Base-by-base conservation (phyloP, 2,888 invertebrate genomes). In the Eupithecia vulgata region DNA sequence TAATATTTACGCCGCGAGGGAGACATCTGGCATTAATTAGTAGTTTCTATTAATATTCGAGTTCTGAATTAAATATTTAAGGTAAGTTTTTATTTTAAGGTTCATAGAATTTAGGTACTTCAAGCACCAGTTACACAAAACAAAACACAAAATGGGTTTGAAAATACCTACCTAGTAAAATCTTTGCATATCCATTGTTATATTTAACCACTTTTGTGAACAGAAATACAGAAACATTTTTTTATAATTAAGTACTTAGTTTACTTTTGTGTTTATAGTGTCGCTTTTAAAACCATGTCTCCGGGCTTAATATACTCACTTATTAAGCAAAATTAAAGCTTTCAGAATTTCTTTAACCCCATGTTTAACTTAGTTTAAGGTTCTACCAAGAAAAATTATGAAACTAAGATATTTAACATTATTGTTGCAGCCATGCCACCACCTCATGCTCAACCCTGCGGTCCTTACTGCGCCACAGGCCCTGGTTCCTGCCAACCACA, bases 361-460 rank as follows among this genome's bases (percentile, higher is more conserved):
- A n/a, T 48, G 3, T 48, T 48, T 21, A 48, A 48, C 48, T n/a
- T 8, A 48, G 48, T 17, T 45, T 45, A 6, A 45, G 45, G 17
- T 1, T 45, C 17, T 17, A 6, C 45, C 17, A 17, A 7, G 5
- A 17, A 30, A 30, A 30, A 30, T 4, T 30, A 30, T 15, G n/a
- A 64, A 35, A 64, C 17, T 17, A 64, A 64, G 17, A 1, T 37
- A 37, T 35, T 8, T 5, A 13, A 17, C 21, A 21, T 65, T 65
- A 1, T 71, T 67, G 72, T 75, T 72, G 8, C 83, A 91, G 90
- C 67, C n/a, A 64, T 92, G 93, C 84, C 89, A 2, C 90, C 91
- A 0, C 91, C 90, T 2, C 88, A 90, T 81, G 81, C 83, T 3
- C 67, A 83, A 21, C 91, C 91, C 1, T 92, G 92, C 74, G 91